Base-by-base conservation (phyloP, 2,888 invertebrate genomes). In the Aquatica leii region DNA sequence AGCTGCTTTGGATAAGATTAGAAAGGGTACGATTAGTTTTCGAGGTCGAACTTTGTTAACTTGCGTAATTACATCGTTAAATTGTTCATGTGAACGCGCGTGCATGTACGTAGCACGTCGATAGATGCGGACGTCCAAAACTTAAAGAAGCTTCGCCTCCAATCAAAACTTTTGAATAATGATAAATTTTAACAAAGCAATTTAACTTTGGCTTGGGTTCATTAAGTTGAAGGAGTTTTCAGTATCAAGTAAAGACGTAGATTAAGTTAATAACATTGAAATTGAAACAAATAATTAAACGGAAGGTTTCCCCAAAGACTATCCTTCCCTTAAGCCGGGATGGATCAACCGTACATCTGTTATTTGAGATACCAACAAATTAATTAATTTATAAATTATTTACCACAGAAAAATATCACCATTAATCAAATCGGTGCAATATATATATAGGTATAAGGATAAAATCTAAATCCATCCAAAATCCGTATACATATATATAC, bases 1-100 rank as follows among this genome's bases (percentile, higher is more conserved):
- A 68, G 60, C 63, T 50, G 68, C 66, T 65, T 70, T 65, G 71
- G 72, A 71, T 69, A 66, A 70, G 72, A 72, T 69, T 73, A 72
- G 69, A 67, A 71, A 71, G 68, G 67, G 59, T 41, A 67, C 50
- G 62, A 67, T 69, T 66, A 70, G 66, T 67, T 66, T 61, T 46
- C 21, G 59, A 56, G 48, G 51, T 60, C 59, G 54, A 62, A 46
- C 58, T 59, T 48, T 54, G 53, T 58, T 40, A 52, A 58, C 56
- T 58, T 18, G 17, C 15, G 17, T 48, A 50, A 43, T 50, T 43
- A 43, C 43, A 12, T 40, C 40, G 40, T 40, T 40, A 40, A 14
- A 14, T 40, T 15, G n/a, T 17, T 15, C 15, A 15, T 43, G 6
- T 24, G 24, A 4, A 24, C 24, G 24, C 6, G 6, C 24, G 24